Base-by-base conservation (phyloP, 1,140 invertebrate genomes). In the Spodoptera litura region DNA sequence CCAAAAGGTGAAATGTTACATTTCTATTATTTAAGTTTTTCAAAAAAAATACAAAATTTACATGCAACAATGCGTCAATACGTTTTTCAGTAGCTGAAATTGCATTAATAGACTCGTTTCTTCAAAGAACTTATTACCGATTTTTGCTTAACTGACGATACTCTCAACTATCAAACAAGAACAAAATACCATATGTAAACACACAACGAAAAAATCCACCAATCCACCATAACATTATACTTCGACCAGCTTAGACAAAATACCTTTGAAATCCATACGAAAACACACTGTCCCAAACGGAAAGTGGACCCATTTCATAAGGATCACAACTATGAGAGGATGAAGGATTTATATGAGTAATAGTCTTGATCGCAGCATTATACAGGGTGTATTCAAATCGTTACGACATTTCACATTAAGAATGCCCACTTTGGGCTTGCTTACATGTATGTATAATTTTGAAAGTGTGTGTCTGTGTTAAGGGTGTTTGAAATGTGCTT, bases 261-360 rank as follows among this genome's bases (percentile, higher is more conserved):
- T 38, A 59, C 35, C 35, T 53, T 52, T 20, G 44, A 62, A 52
- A 75, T 61, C 59, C 59, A 59, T 53, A 38, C 12, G 20, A 55
- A 8, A 55, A 53, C 68, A 44, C 20, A 56, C 51, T 12, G 15
- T 3, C 31, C 55, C n/a, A 12, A 68, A 25, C 20, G 62, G 62
- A 75, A 79, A 78, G 66, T 56, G 78, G 72, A 62, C 72, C 79
- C 70, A 77, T 80, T 80, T 80, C 72, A 61, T 52, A 38, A 4
- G 72, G 78, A 75, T 76, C 78, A 79, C 11, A 64, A 31, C 59
- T 59, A 4, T 38, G 31, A 9, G 20, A 38, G 70, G 78, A 75
- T 75, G 78, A 80, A 80, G 80, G 80, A 75, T 81, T 78, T 81
- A 78, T 78, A 49, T 81, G 80, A 81, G 71, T 74, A 81, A 81